A percentile compares a stretch with the other conserved stretches of the same genome.
Conservation (phyloP, 1,140 invertebrate genomes). For the Heliconius eleuchia region DNA sequence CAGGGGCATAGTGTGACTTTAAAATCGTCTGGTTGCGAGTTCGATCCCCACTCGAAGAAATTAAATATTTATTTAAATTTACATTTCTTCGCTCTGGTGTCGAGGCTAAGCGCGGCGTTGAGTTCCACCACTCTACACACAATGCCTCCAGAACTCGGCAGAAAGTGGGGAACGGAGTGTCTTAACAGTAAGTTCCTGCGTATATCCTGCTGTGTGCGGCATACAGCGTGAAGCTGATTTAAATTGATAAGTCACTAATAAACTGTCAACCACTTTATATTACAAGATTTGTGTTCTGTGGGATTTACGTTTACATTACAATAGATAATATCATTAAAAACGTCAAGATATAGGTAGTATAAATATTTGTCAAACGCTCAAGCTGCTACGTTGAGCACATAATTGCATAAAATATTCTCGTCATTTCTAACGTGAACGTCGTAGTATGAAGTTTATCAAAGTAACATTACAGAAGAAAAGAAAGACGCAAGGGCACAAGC, state of each 20-base stretch:
- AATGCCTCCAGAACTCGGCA: too few relatives aligned
- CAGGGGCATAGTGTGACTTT: too few relatives aligned
- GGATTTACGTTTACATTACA: conserved; percentile 7
- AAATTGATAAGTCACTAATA: not conserved
- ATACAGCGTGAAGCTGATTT: not conserved
- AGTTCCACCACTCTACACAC: too few relatives aligned
- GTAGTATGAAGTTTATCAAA: not conserved
- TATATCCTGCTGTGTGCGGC: too few relatives aligned
- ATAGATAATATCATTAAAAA: conserved; percentile 17
- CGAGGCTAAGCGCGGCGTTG: too few relatives aligned
- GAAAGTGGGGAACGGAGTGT: too few relatives aligned
- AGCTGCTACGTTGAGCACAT: conserved; percentile 14
- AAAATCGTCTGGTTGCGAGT: too few relatives aligned
- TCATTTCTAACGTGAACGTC: not conserved
- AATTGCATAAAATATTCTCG: conserved; percentile 14
- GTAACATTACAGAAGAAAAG: not conserved
- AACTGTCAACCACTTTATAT: not conserved
- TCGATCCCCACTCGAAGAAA: too few relatives aligned
- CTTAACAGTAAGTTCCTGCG: too few relatives aligned
- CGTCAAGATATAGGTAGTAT: conserved; percentile 9
- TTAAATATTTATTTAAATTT: too few relatives aligned
- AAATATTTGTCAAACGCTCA: conserved; percentile 33
- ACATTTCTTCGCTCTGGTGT: too few relatives aligned
- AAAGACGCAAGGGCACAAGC: too few relatives aligned
- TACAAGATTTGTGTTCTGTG: not conserved